These are phyloP conservation scores for Bombus sibiricus DNA, from an alignment of 1,140 invertebrate genomes.

Conservation along the genomic window DNA sequence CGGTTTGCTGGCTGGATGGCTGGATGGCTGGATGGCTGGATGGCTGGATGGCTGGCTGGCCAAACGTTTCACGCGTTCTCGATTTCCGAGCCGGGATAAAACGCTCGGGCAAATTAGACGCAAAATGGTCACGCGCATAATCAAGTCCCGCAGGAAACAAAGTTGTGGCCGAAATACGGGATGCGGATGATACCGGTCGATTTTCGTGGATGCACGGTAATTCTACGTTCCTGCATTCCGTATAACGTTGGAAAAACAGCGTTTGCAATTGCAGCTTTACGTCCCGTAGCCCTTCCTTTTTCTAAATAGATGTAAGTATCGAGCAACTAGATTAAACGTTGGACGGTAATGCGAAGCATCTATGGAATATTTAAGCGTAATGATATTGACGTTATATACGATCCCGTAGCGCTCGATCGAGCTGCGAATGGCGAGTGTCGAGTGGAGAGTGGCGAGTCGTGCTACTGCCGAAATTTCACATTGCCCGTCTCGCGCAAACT, in stretches of 20 bases:
- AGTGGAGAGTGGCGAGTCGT: no score
- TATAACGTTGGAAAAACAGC: background rate
- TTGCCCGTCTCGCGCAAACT: no score
- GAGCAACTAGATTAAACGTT: no score
- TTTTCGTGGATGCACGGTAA: background rate
- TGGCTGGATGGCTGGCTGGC: background rate
- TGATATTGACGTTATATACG: no score
- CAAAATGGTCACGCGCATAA: background rate
- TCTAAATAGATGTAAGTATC: no score
- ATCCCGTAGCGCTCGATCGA: no score
- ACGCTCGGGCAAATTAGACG: conserved; percentile 12
- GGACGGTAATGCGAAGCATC: no score
- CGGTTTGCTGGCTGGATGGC: background rate
- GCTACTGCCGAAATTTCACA: no score
- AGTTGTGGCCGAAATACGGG: background rate
- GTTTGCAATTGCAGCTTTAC: background rate
- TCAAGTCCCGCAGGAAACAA: background rate
- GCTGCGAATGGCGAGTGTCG: no score
- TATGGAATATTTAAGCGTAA: no score
- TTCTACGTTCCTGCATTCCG: no score
- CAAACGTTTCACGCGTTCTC: background rate
- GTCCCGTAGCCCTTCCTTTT: background rate
- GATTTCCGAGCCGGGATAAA: conserved; percentile 22
- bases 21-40: no score
- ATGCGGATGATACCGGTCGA: background rate